Evolutionary conservation across 2,888 invertebrate genomes (phyloP), one percentile per base, ranked within the genome.

Genomic region (Cerceris ruficornis): DNA sequence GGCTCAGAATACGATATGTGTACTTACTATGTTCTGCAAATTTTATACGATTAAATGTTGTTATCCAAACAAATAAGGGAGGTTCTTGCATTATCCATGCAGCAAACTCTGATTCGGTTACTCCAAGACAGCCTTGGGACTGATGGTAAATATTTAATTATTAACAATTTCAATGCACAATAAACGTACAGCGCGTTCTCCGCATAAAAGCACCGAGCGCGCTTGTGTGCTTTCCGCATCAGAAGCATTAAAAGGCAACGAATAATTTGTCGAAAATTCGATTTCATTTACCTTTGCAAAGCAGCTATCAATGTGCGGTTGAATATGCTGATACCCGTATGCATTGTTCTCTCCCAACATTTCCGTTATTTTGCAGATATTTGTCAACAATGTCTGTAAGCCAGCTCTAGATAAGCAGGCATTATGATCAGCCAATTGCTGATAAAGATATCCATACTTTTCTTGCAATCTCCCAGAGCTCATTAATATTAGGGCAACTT

Each of bases 361-460:
- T 81, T 94, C 93, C 87, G 94, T 92, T 91, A 94, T 86, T 93
- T 95, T 93, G 9, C 94, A 94, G 41, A 96, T 92, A 90, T 95
- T 95, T 15, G 93, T 92, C 76, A 97, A 91, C 67, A 97, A 91
- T 0, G 94, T 93, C 5, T 94, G 93, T 64, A 97, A 92, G 46
- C 95, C 93, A 65, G 94, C 93, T 64, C 95, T 94, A 0, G 95
- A 95, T 59, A 96, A 94, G 83, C 96, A 96, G 50, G 96, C 95
- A 88, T 96, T 96, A 87, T 96, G 96, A 90, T 96, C 96, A 0
- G 96, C 94, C 86, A 95, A 94, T 85, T 96, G 95, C 85, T 94
- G 94, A 88, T 96, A 96, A 61, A 97, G 93, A 64, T 95, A 96
- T 75, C 94, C 93, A 84, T 94, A 94, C 86, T 94, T 94, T 76